These are phyloP conservation scores for Chironomus tentans DNA, from an alignment of 2,888 invertebrate genomes.

Conservation along the genomic window DNA sequence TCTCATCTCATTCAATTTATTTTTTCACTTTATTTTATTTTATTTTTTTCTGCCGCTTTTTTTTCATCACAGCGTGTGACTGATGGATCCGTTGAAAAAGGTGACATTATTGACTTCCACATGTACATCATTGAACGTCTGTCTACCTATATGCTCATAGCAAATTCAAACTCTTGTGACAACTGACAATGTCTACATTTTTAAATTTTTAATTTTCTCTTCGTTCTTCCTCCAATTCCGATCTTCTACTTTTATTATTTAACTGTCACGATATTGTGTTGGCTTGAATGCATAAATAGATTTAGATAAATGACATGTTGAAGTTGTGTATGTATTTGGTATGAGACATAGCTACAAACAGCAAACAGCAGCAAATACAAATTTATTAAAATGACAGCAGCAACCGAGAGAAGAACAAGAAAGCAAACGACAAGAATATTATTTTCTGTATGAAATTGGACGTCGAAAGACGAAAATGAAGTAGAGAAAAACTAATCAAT, in stretches of 20 bases:
- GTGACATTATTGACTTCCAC: slow-evolving; percentile 19
- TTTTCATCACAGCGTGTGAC: not conserved
- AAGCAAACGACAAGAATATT: not conserved
- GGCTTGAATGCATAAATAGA: not conserved
- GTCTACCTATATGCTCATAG: no score
- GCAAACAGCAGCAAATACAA: not conserved
- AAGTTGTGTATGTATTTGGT: no score
- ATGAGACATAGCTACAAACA: not conserved
- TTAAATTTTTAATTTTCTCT: not conserved
- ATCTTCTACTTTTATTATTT: not conserved
- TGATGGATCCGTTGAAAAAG: slow-evolving; percentile 5
- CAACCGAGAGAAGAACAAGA: not conserved
- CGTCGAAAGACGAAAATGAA: not conserved
- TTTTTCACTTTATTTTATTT: not conserved
- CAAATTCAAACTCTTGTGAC: no score
- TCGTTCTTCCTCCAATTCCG: not conserved
- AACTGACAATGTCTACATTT: not conserved
- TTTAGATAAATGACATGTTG: not conserved
- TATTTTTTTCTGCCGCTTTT: not conserved
- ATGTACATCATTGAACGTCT: not conserved
- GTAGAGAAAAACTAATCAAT: slow-evolving; percentile 13
- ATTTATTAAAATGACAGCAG: not conserved
- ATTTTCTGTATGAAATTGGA: not conserved
- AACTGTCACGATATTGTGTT: not conserved
- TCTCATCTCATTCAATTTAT: no score